These are phyloP conservation scores for Vulpes ferrilata DNA, from an alignment of 2,113 vertebrate genomes.

Conservation along the genomic window DNA sequence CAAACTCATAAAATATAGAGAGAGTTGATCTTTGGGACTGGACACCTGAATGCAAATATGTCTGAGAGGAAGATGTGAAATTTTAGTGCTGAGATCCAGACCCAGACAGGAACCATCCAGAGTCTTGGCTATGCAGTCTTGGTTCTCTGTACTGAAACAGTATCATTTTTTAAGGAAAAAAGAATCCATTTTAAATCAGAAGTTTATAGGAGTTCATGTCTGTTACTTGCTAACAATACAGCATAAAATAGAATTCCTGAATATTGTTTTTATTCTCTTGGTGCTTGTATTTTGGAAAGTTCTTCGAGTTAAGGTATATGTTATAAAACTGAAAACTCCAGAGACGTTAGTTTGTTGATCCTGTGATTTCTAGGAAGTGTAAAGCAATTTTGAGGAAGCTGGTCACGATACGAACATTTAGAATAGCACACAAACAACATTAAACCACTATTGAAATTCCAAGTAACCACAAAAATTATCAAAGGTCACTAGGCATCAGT, in stretches of 20 bases:
- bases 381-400: constrained; percentile 38
- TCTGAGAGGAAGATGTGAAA: not conserved
- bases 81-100: not conserved
- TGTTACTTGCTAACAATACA: not conserved
- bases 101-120: not conserved
- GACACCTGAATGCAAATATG: not conserved
- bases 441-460: constrained; percentile 58
- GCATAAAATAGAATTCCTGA: not conserved
- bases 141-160: not conserved
- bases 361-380: not conserved
- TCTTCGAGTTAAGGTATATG: not conserved
- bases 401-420: not conserved
- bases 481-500: constrained; percentile 78
- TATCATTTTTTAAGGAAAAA: not conserved
- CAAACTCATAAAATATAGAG: not conserved
- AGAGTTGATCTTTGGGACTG: not conserved
- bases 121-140: not conserved
- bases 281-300: not conserved
- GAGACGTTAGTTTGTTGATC: not conserved
- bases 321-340: not conserved
- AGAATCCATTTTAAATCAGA: not conserved
- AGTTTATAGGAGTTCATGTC: not conserved
- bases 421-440: not conserved
- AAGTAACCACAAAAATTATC: constrained; percentile 62
- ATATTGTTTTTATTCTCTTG: not conserved